These are phyloP conservation scores for Cepphus grylle DNA, from an alignment of 2,113 vertebrate species.

Conservation along the genomic window DNA sequence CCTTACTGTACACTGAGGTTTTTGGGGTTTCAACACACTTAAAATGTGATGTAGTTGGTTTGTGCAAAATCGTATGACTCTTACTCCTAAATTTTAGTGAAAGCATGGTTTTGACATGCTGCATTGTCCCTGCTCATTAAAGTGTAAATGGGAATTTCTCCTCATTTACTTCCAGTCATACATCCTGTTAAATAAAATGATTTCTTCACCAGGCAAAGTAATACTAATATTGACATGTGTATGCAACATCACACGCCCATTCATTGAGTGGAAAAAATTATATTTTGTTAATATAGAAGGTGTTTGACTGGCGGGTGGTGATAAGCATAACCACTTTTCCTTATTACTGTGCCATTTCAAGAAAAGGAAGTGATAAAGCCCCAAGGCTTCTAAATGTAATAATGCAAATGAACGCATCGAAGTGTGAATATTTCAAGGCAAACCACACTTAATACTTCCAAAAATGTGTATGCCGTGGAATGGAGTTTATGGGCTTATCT, in stretches of 20 bases:
- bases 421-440: constrained; percentile 59
- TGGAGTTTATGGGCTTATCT: background rate
- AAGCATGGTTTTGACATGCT: constrained; percentile 48
- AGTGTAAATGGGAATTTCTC: constrained; percentile 65
- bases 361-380: constrained; percentile 76
- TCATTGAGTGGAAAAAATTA: constrained; percentile 63
- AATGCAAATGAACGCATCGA: constrained; percentile 62
- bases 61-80: constrained; percentile 19
- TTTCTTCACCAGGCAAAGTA: constrained; percentile 61
- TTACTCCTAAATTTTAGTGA: constrained; percentile 37
- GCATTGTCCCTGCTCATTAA: constrained; percentile 69
- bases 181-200: constrained; percentile 63
- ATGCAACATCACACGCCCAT: constrained; percentile 59
- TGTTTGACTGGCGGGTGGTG: constrained; percentile 73
- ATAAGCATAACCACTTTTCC: constrained; percentile 72
- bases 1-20: background rate
- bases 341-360: constrained; percentile 73
- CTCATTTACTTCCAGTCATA: constrained; percentile 61
- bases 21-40: background rate
- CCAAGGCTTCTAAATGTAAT: constrained; percentile 71
- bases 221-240: constrained; percentile 66
- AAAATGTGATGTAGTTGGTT: background rate
- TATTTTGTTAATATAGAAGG: constrained; percentile 71
- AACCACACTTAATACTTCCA: constrained; percentile 28
- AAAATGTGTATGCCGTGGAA: background rate